A percentile compares a stretch with the other conserved stretches of the same genome.
These are phyloP conservation scores for Phrynosoma blainvillii DNA, from an alignment of 2,113 vertebrate species.

Conservation along the genomic window DNA sequence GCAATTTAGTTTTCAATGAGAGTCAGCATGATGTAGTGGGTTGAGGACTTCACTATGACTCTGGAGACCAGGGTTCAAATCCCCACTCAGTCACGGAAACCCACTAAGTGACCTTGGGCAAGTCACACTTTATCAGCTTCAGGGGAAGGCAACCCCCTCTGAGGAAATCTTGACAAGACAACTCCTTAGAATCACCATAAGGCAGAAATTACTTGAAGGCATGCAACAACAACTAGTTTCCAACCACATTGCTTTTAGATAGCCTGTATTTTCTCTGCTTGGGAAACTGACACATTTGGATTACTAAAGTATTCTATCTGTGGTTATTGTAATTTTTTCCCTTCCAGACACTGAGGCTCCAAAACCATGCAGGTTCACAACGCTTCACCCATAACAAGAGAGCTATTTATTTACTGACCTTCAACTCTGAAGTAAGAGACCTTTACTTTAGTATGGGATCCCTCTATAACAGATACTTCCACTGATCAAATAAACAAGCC, in stretches of 20 bases:
- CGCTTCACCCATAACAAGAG: constrained; percentile 22
- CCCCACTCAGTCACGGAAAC: too few relatives aligned
- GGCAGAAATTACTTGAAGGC: too few relatives aligned
- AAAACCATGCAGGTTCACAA: background rate
- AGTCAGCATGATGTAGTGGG: too few relatives aligned
- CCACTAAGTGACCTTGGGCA: too few relatives aligned
- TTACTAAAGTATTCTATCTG: constrained; percentile 3
- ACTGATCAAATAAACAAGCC: constrained; percentile 16
- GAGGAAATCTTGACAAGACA: too few relatives aligned
- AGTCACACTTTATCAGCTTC: too few relatives aligned
- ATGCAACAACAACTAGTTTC: too few relatives aligned
- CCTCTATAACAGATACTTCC: background rate
- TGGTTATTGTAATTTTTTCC: constrained; percentile 30
- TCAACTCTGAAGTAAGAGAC: constrained; percentile 18
- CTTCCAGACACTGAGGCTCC: background rate
- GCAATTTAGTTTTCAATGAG: background rate
- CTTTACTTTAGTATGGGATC: constrained; percentile 10
- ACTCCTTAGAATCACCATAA: too few relatives aligned
- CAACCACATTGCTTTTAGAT: background rate
- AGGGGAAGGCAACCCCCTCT: too few relatives aligned
- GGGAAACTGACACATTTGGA: background rate
- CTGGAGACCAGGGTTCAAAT: too few relatives aligned
- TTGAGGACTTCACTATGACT: too few relatives aligned
- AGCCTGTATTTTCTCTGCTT: background rate
- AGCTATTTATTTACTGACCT: constrained; percentile 22